Base-by-base conservation (phyloP, 1,140 invertebrate species). In the Nixonia krombeini region DNA sequence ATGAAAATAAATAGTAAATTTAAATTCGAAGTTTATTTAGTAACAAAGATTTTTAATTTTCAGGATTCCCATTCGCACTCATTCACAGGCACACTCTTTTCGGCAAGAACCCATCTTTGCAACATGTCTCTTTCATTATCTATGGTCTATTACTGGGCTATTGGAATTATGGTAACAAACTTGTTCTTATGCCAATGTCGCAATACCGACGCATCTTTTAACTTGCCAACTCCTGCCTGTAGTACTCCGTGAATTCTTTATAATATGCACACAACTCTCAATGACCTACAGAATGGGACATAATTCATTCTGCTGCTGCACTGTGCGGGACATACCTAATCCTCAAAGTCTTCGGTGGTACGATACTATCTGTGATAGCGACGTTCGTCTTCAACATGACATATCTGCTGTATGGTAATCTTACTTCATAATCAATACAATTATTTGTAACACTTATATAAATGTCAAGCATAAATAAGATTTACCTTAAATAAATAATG, bases 361-460 rank as follows among this genome's bases (percentile, higher is more conserved):
- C 89, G 1, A 81, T 84, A 6, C 76, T 87, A 40, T 86, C 88
- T n/a, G 88, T 93, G 6, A 81, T 87, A 4, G 62, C 91, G 5
- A 89, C 90, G 7, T 94, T 96, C 74, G 35, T 91, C n/a, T 94
- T 95, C 80, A 93, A 93, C 70, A 92, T 96, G 91, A 68, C 59
- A 1, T 96, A 97, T 58, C 57, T 84, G 6, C 40, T 79, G 1
- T 77, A 51, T 1, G 82, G 83, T 84, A 75, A 76, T 16, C 8
- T 5, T 17, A 1, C 23, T 55, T 59, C 40, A 42, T 46, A 10
- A 38, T 51, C 12, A 25, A 15, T 37, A 31, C 6, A 5, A 16
- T 16, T 9, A 10, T 21, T 15, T 50, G 3, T 31, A 29, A 16
- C 4, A 47, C 12, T 31, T 15, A 9, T 10, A 31, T 49, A 38